Percentiles rank a stretch among this genome's conserved stretches.
These are phyloP conservation scores for Gastrophryne carolinensis DNA, from an alignment of 2,797 vertebrate genomes.

Conservation along the genomic window DNA sequence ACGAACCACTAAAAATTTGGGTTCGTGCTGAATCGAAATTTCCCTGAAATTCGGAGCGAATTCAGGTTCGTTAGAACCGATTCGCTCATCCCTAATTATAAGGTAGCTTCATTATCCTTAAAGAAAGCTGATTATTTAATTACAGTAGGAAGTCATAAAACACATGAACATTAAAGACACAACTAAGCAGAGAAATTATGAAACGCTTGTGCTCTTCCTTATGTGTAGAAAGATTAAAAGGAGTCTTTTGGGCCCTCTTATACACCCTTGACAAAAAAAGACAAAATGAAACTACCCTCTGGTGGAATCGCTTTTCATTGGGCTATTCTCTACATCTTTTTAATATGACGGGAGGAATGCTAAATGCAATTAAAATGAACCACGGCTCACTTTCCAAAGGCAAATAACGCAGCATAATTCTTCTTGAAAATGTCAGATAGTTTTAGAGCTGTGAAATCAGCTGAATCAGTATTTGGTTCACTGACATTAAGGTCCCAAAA, in stretches of 20 bases:
- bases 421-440: constrained; percentile 34
- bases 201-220: constrained; percentile 34
- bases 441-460: neutral
- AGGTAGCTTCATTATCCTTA: too few species aligned
- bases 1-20: too few species aligned
- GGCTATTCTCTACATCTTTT: constrained; percentile 7
- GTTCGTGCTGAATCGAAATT: too few species aligned
- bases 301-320: constrained; percentile 28
- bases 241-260: constrained; percentile 26
- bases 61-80: too few species aligned
- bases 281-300: neutral
- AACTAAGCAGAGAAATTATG: neutral
- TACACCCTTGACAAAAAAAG: neutral
- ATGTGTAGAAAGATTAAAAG: constrained; percentile 25
- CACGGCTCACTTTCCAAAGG: constrained; percentile 54
- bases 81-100: too few species aligned
- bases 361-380: constrained; percentile 40
- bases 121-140: too few species aligned
- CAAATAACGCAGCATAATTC: constrained; percentile 42
- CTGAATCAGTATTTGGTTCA: neutral
- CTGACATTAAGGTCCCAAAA: neutral
- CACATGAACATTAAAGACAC: neutral
- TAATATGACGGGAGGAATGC: constrained; percentile 49
- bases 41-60: too few species aligned
- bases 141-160: neutral